Base-by-base conservation (phyloP, 2,113 vertebrate species). In the Brachionichthys hirsutus region DNA sequence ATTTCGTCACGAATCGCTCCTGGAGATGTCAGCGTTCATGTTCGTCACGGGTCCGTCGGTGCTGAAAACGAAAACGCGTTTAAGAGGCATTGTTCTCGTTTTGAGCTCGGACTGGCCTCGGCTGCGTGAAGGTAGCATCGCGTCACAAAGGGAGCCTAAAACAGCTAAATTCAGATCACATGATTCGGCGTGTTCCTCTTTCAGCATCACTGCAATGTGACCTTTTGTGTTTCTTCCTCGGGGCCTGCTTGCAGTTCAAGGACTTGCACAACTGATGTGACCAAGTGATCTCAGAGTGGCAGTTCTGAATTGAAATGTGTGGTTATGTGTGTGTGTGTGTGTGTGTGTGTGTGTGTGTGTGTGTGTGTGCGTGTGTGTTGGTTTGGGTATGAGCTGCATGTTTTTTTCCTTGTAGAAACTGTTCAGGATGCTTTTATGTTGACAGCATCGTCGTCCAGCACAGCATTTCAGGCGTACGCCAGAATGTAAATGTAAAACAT, bases 221-320 rank as follows among this genome's bases (percentile, higher is more conserved):
- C 88, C 86, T 83, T 88, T 89, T 70, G 55, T 73, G 67, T 62
- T 74, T 83, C 73, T 75, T 83, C 76, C 73, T 89, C 70, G 75
- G 78, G 85, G 89, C 88, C 88, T 88, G 80, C 67, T 81, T 17
- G 73, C 75, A 82, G 86, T 87, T 90, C 85, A 92, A 90, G 88
- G 89, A 89, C 89, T 90, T 85, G 62, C 54, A 88, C 77, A 84
- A 64, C 74, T 83, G 82, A 87, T 83, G 78, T 51, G 78, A 80
- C 63, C 84, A 80, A 87, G 68, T 75, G 82, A 85, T 55, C 73
- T 75, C 64, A 78, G 77, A 85, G 71, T 82, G 85, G 83, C 84
- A 89, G 79, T 66, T 83, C 44, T 73, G 78, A 50, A 70, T 85
- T 65, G 49, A 62, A 65, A 30, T 47, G 17, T 10, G 4, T 44